Base-by-base conservation (phyloP, 2,888 invertebrate species). In the Morpho helenor region DNA sequence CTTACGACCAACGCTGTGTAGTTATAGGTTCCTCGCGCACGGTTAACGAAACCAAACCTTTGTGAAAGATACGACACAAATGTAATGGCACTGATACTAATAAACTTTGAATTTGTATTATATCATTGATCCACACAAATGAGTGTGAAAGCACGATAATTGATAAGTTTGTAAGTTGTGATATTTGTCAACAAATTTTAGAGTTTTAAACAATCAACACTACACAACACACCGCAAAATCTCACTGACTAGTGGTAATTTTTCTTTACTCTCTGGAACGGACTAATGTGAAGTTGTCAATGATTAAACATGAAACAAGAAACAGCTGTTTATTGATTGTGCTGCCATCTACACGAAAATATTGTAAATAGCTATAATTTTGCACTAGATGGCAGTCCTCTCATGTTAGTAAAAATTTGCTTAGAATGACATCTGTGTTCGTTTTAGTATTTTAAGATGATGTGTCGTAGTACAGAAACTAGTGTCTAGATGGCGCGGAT, bases 31-130 rank as follows among this genome's bases (percentile, higher is more conserved):
- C 65, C 69, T 68, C 70, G 69, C 70, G 72, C 71, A 75, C 69
- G 68, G 69, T 66, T 71, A 67, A 69, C 66, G 63, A 62, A 74
- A 75, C 68, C 60, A 68, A 69, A 69, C 70, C 71, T 87, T 87
- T 87, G 87, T 85, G 81, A 82, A 83, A 82, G 79, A 73, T 76
- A 74, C 68, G 73, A 73, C 69, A 71, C 74, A 71, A 68, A 60
- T 66, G 59, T 61, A 59, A 62, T 64, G 61, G 61, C 70, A 69
- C 64, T 63, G 43, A 42, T 55, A 31, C 56, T 44, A 48, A 9
- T 8, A 46, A 52, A 52, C 48, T 48, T 23, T 23, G 53, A 56
- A 23, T 61, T 49, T 60, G 23, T 42, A 56, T 42, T 45, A 42
- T 39, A 51, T 16, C 47, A 42, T 51, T 47, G 49, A 60, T 49